Conservation (phyloP, 2,888 invertebrate species). For the Microctonus aethiopoides region DNA sequence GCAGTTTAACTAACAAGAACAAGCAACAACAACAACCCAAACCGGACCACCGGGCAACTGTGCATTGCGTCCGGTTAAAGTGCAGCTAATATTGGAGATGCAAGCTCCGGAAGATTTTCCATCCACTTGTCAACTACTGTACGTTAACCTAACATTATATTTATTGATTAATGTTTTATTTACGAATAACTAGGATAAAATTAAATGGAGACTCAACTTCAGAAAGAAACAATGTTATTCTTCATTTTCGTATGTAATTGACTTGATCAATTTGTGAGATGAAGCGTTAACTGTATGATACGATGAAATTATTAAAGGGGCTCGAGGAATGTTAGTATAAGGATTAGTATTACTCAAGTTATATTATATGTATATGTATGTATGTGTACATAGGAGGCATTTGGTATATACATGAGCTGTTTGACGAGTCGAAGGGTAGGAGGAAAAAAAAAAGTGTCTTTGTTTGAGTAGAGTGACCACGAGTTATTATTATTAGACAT, state of each 20-base stretch:
- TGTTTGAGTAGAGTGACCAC: conserved; percentile 21
- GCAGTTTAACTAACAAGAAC: conserved; percentile 61
- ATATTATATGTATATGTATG: not conserved
- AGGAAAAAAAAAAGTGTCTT: conserved; percentile 14
- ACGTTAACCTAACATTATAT: not conserved
- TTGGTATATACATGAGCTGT: not conserved
- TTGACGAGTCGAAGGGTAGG: conserved; percentile 9
- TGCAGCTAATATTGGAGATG: conserved; percentile 48
- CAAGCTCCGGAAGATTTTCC: conserved; percentile 36
- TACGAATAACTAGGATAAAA: not conserved
- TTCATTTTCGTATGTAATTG: conserved; percentile 4
- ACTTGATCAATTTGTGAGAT: conserved; percentile 4
- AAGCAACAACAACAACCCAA: conserved; percentile 53
- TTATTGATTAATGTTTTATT: not conserved
- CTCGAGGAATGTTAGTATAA: conserved; percentile 19
- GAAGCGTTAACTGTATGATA: conserved; percentile 5
- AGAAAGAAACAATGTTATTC: not conserved
- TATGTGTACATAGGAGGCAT: too few relatives aligned
- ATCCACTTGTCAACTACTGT: conserved; percentile 11
- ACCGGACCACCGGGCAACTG: conserved; percentile 34
- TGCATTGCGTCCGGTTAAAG: conserved; percentile 42
- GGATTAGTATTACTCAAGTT: conserved; percentile 23
- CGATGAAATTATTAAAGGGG: conserved; percentile 10
- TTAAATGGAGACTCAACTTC: not conserved
- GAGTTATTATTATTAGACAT: conserved; percentile 30